These are phyloP conservation scores for Cichlasoma orientale DNA, from an alignment of 2,797 vertebrate species.

Conservation along the genomic window DNA sequence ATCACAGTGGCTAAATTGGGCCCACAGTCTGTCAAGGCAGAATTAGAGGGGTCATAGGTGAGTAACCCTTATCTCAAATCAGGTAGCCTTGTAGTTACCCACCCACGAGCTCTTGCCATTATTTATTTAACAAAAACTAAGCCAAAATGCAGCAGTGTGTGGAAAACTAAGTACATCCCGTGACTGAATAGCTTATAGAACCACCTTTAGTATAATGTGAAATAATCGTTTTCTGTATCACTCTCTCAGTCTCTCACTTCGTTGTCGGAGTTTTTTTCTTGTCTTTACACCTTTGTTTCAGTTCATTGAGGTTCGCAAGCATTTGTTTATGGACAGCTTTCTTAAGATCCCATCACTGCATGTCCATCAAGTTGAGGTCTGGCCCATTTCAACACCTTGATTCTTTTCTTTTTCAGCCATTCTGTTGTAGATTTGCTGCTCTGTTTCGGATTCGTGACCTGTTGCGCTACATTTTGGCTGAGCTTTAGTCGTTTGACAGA, in stretches of 20 bases:
- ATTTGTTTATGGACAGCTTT: not conserved
- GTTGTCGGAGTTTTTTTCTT: not conserved
- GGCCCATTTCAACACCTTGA: no score
- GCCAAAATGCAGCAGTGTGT: not conserved
- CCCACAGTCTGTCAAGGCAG: no score
- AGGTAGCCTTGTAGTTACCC: not conserved
- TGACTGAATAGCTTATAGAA: not conserved
- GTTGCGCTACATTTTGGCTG: not conserved
- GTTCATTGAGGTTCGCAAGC: not conserved
- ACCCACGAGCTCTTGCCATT: not conserved
- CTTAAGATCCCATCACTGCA: not conserved
- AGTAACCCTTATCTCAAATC: not conserved
- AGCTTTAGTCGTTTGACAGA: not conserved
- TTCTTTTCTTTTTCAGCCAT: not conserved
- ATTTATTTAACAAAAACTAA: not conserved
- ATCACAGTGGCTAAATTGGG: not conserved
- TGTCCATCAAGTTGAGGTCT: not conserved
- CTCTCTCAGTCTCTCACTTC: not conserved
- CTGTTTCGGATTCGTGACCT: not conserved
- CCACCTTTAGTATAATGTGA: not conserved
- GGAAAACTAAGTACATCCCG: not conserved
- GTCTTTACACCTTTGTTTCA: not conserved
- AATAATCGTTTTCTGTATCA: not conserved
- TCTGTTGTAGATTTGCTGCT: not conserved
- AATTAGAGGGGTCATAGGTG: not conserved